Evolutionary conservation across 37 sponge, comb jelly and placozoan genomes (phyloP), one percentile per base, ranked within the genome.

Genomic region (Agelas oroides): DNA sequence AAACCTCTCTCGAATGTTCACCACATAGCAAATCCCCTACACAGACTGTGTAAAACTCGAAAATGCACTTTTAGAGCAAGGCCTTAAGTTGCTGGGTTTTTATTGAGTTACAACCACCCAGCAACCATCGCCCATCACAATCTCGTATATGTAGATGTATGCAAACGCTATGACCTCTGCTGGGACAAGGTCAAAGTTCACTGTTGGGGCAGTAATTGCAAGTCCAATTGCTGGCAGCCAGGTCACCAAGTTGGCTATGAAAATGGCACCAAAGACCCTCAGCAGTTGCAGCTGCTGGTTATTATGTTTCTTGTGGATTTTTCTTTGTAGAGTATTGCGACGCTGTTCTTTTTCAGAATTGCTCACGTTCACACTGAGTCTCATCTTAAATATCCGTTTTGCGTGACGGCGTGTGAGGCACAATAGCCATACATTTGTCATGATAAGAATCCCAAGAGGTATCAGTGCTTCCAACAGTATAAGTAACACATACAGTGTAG

Each of bases 401-500:
- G 37, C 8, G 41, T 71, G 71, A 19, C 20, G 0, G 23, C 16
- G 34, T 0, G 37, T 40, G 1, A 71, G 35, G 71, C 20, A 19
- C 73, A 69, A 69, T 33, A 84, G 67, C 52, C 79, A 57, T 23
- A 84, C 53, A 39, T 84, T 90, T 39, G 81, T 79, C 21, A 84
- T 36, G 6, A 74, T 54, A 0, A 90, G 75, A 0, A 61, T 73
- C 36, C 56, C 55, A 17, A 90, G 25, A 5, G 90, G 90, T 28
- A 90, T 59, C 23, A 84, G 38, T 20, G 64, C 56, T 32, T 80
- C 80, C 5, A 78, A 55, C 15, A 80, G 20, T 1, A 80, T 1
- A 27, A 90, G 62, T 11, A 73, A 39, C 30, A 90, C 61, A 71
- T 84, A 90, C n/a, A n/a, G n/a, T n/a, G 70, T 72, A 62, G 61